phyloP scores from a whole-genome alignment of 2,797 vertebrate species.

The Lutjanus argentimaculatus region DNA sequence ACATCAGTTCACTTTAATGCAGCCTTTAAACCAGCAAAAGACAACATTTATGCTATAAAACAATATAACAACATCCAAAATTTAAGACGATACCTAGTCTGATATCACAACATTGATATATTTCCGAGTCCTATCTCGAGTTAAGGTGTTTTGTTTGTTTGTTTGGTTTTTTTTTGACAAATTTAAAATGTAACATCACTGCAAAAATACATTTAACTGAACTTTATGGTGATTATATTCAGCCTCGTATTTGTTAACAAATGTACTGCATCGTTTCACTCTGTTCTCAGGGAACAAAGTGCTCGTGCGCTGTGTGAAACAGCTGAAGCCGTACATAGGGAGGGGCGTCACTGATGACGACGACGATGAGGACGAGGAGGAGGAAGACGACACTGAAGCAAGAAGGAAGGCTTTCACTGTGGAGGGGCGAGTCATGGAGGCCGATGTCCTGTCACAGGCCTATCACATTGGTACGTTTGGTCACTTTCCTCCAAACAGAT shows the following conservation, averaged over 20 bases:
- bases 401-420: conserved; percentile 77
- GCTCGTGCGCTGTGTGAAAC: conserved; percentile 90
- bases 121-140: too few species aligned
- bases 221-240: background rate
- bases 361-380: conserved; percentile 88
- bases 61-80: too few species aligned
- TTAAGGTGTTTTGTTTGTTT: too few species aligned
- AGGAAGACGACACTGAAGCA: conserved; percentile 86
- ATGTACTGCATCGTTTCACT: background rate
- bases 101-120: too few species aligned
- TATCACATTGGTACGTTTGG: conserved; percentile 90
- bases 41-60: too few species aligned
- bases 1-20: too few species aligned
- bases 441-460: conserved; percentile 92
- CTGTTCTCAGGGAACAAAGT: conserved; percentile 88
- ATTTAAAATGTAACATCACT: background rate
- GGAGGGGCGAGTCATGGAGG: conserved; percentile 90
- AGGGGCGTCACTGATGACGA: conserved; percentile 84
- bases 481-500: background rate
- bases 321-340: conserved; percentile 90
- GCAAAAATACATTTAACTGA: background rate
- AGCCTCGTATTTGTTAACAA: background rate
- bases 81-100: too few species aligned
- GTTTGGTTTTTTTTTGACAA: too few species aligned
- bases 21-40: too few species aligned